These are phyloP conservation scores for Tarsius wallacei DNA, from an alignment of 2,797 vertebrate species.

Conservation along the genomic window DNA sequence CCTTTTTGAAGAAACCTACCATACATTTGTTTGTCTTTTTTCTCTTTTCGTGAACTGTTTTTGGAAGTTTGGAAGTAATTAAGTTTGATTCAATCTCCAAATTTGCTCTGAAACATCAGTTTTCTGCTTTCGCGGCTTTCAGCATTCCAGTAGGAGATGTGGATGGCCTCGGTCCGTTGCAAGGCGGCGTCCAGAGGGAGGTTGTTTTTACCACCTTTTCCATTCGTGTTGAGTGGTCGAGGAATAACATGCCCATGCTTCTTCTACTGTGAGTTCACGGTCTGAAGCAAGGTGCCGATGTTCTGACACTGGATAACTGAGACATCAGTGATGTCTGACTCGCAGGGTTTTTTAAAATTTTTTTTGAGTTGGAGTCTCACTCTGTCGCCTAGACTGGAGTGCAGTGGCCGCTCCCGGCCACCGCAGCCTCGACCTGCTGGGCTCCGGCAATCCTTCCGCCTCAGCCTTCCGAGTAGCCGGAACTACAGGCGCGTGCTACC, in stretches of 20 bases:
- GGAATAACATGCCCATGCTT: background rate
- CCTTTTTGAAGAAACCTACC: constrained; percentile 26
- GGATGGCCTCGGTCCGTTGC: background rate
- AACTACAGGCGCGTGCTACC: no score
- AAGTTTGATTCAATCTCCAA: constrained; percentile 23
- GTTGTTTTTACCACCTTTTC: background rate
- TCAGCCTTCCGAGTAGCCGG: no score
- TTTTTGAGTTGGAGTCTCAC: no score
- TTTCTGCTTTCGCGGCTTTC: constrained; percentile 40
- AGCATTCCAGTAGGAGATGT: background rate
- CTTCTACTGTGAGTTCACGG: background rate
- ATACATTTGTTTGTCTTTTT: background rate
- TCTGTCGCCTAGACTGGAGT: no score
- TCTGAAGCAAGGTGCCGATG: background rate
- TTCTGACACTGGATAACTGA: background rate
- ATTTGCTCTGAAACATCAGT: background rate
- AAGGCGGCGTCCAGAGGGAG: background rate
- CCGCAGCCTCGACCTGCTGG: no score
- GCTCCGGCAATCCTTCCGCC: no score
- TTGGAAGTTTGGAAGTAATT: constrained; percentile 41
- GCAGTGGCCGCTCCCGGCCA: no score
- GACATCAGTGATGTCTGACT: background rate
- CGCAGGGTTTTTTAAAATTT: background rate
- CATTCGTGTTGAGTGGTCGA: background rate
- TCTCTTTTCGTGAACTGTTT: constrained; percentile 18